Evolutionary conservation across 2,888 invertebrate genomes (phyloP), one percentile per base, ranked within the genome.

Genomic region (Agrilus cyanescens): DNA sequence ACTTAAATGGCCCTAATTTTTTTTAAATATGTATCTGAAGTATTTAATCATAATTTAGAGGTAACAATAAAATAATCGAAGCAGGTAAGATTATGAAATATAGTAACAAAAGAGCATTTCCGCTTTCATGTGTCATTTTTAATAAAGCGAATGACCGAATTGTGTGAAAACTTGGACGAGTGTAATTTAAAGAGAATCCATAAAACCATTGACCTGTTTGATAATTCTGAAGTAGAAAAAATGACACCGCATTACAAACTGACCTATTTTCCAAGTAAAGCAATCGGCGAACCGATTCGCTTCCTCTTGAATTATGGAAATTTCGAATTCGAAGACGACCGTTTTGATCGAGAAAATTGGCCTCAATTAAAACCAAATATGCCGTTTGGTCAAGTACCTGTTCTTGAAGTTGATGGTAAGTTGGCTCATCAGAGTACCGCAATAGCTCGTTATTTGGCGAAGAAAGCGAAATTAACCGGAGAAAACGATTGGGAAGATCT

Each of bases 341-440:
- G 80, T 43, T 66, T 79, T 45, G 67, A 72, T 38, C 58, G 64
- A 35, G 55, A 56, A 40, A 45, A 49, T 34, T 64, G 63, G 62
- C 59, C 59, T 2, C 39, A 55, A 38, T 6, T 58, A 2, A 62
- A 63, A 53, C 51, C 58, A 43, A 55, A 66, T 39, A 74, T 70
- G 65, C 78, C 78, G 32, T 77, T 74, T 56, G 77, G 78, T 0
- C 75, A 76, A 57, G 58, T 76, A 46, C 81, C 80, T 0, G 59
- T 78, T 1, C 53, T 81, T 39, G 75, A 75, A 60, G 64, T 79
- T 2, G 74, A 78, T 46, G 80, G 77, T 8, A 76, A 76, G 56
- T 55, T 63, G 49, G 62, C 74, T 47, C 67, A 72, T n/a, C 80
- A 80, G 57, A 74, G 75, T 15, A 41, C 62, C 2, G 72, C 80